Evolutionary conservation across 92 coral and sea anemone species (phyloP), one percentile per base, ranked within the genome.

Genomic region (Chrysogorgia sp.): DNA sequence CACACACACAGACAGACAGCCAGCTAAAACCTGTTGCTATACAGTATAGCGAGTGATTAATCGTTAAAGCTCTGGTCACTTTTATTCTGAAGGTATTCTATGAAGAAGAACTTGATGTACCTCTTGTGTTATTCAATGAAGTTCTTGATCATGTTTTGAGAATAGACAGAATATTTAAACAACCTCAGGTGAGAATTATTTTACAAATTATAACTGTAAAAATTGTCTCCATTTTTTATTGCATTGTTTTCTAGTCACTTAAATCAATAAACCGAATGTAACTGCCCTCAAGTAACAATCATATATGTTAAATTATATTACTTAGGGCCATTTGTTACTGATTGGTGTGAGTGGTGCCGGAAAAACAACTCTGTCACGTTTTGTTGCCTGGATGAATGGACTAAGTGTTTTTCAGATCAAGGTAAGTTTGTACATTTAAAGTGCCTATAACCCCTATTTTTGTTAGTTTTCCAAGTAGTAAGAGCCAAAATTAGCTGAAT

Each of bases 371-470:
- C 58, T 96, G 71, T 96, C 99, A 1, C 88, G 99, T 71, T 96
- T 96, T 86, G 99, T 96, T 8, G 99, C 99, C 2, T 96, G 99
- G 99, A 96, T 96, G 99, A 96, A 96, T 81, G 99, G 99, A 2
- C 83, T 96, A 17, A 91, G 92, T 58, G 92, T 96, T 55, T 96
- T 96, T 88, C 99, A 96, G 67, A 96, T 96, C 76, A 96, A 96
- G 99, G 99, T 96, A 20, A 28, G 91, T 19, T 30, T 60, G 17
- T 1, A 10, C 33, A 19, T n/a, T 4, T 37, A 37, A 4, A 37
- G 43, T 37, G 12, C 43, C 12, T 37, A 37, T 37, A 37, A n/a
- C n/a, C n/a, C n/a, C n/a, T n/a, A n/a, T n/a, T n/a, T n/a, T n/a
- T n/a, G n/a, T n/a, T n/a, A n/a, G n/a, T n/a, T n/a, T n/a, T n/a